phyloP scores from a whole-genome alignment of 2,113 vertebrate genomes.

The Dryoscopus gambensis region DNA sequence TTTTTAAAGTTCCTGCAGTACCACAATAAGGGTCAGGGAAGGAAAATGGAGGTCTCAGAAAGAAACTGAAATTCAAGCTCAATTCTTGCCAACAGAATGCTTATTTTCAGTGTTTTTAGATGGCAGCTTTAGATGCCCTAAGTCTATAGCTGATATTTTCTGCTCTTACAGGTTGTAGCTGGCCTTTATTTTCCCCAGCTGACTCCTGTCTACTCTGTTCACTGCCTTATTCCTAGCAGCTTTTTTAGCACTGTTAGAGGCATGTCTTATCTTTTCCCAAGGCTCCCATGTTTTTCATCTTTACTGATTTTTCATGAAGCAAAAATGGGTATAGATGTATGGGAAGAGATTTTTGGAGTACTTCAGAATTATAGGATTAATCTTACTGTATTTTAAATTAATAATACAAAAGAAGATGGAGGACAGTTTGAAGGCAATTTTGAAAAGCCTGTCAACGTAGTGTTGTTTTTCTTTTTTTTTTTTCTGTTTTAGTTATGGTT shows the following conservation, averaged over 20 bases:
- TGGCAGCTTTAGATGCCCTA: background rate
- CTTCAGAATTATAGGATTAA: background rate
- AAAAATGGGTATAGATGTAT: background rate
- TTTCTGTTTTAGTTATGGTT: background rate
- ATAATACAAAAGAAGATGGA: background rate
- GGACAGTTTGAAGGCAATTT: background rate
- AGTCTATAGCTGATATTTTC: background rate
- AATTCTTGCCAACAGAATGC: background rate
- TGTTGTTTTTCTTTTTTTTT: background rate
- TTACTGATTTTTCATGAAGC: background rate
- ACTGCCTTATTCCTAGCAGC: background rate
- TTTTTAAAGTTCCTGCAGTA: background rate
- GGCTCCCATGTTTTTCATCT: background rate
- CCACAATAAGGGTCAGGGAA: background rate
- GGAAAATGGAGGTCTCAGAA: background rate
- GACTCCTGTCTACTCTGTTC: background rate
- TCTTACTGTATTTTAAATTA: background rate
- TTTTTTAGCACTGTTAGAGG: background rate
- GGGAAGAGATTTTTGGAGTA: background rate
- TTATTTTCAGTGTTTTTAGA: background rate
- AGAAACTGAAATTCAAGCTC: background rate
- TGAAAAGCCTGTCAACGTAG: background rate
- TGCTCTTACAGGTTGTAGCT: background rate
- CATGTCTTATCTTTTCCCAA: background rate
- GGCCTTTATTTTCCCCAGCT: background rate